Evolutionary conservation across 2,113 vertebrate species (phyloP), one percentile per base, ranked within the genome.

Genomic region (Electrona antarctica): DNA sequence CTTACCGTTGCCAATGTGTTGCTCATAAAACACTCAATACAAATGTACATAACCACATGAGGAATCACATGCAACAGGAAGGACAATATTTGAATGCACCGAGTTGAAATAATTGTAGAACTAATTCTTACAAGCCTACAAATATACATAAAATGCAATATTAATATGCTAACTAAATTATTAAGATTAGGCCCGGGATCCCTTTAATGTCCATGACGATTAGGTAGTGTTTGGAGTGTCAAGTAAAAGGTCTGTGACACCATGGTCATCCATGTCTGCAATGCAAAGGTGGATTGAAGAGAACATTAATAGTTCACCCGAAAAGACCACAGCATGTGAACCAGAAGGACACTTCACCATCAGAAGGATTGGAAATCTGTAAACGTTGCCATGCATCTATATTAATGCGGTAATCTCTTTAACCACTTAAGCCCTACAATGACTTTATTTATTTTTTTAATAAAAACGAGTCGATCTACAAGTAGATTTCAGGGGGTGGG

Each of bases 31-130:
- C 78, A 77, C 79, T 85, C 80, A 60, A 79, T 64, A 81, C 75
- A 67, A 82, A 82, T 90, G 85, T 64, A 64, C 46, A 57, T 81
- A 80, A 79, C 77, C 60, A 84, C 56, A 46, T 14, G 59, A 60
- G 45, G 29, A 49, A 49, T 63, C 41, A 64, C 90, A 91, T 91
- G 89, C 90, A 89, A 89, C 83, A 82, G 75, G 77, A 78, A 76
- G 76, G 71, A 64, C 28, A 63, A 69, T 15, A 46, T 29, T 11
- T 45, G 61, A 3, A 76, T 52, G 71, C 62, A 6, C 45, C 77
- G 60, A 64, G 74, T 65, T 33, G 66, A 62, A 68, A 41, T 56
- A 60, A 61, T 7, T 66, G 70, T 69, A 78, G 77, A 79, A 77
- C 67, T 50, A 67, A 71, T 68, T 77, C 60, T 64, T 76, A 71